Evolutionary conservation across 2,888 invertebrate species (phyloP).

Genomic region (Heterodera filipjevi): DNA sequence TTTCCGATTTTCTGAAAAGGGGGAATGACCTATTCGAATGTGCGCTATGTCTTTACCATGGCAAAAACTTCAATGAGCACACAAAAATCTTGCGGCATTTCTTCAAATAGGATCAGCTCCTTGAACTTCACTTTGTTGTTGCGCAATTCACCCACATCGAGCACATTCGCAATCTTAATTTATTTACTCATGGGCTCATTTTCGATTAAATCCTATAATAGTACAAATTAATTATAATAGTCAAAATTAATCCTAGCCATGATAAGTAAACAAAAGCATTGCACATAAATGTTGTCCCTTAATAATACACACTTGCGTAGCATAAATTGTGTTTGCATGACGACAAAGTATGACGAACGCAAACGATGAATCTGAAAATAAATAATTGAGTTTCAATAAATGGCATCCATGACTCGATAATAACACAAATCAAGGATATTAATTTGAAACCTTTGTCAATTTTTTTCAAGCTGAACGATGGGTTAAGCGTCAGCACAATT

Average conservation of each 20-base stretch:
- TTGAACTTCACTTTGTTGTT: slow-evolving; percentile 26
- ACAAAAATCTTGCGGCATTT: slow-evolving; percentile 13
- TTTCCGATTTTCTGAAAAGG: slow-evolving; percentile 9
- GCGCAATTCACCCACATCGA: slow-evolving; percentile 24
- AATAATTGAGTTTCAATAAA: no score
- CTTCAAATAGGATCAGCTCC: slow-evolving; percentile 27
- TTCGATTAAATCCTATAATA: no score
- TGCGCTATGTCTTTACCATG: not conserved
- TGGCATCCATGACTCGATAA: no score
- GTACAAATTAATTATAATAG: not conserved
- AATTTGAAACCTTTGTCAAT: slow-evolving; percentile 21
- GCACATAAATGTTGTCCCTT: no score
- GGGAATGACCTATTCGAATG: not conserved
- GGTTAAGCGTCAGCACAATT: not conserved
- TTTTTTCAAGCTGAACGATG: not conserved
- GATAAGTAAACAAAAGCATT: no score
- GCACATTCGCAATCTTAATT: slow-evolving; percentile 11
- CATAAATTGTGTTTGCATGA: slow-evolving; percentile 24
- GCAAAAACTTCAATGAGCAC: slow-evolving; percentile 24
- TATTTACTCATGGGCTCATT: no score
- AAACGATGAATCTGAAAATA: slow-evolving; percentile 9
- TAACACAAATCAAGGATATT: not conserved
- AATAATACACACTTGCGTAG: not conserved
- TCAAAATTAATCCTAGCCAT: not conserved
- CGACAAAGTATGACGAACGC: slow-evolving; percentile 24